A percentile compares a stretch with the other conserved stretches of the same genome.
These are phyloP conservation scores for Plebejus melissa DNA, from an alignment of 2,888 invertebrate genomes.

Conservation along the genomic window DNA sequence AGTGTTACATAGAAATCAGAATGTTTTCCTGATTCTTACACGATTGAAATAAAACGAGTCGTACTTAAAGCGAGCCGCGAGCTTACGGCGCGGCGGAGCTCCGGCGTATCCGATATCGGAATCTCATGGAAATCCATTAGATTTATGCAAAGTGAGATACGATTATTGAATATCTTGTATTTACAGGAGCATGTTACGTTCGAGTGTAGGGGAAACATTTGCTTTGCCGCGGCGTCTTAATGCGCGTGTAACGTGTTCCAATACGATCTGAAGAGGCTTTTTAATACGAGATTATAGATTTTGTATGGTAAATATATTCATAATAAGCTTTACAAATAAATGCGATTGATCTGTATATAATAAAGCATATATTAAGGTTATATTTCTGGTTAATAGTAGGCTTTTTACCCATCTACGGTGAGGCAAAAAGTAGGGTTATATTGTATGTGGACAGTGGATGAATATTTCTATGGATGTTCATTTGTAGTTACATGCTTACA, in stretches of 20 bases:
- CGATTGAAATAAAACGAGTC: slow-evolving; percentile 22
- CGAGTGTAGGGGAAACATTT: slow-evolving; percentile 29
- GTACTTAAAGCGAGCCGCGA: slow-evolving; percentile 23
- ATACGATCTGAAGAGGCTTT: slow-evolving; percentile 20
- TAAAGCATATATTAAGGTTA: background rate
- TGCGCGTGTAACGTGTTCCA: slow-evolving; percentile 21
- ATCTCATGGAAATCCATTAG: slow-evolving; percentile 29
- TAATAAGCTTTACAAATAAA: background rate
- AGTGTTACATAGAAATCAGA: background rate
- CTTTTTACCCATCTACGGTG: no score
- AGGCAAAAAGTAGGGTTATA: no score
- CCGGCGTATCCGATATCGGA: slow-evolving; percentile 19
- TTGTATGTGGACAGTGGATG: no score
- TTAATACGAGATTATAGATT: background rate
- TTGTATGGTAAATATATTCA: background rate
- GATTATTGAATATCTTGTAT: slow-evolving; percentile 30
- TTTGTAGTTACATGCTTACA: no score
- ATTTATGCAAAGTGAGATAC: slow-evolving; percentile 30
- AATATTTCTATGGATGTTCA: no score
- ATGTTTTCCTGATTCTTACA: slow-evolving; percentile 13
- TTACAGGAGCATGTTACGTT: slow-evolving; percentile 28
- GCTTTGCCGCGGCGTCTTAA: slow-evolving; percentile 16
- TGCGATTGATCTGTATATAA: background rate
- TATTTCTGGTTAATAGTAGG: no score
- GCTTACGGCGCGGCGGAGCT: slow-evolving; percentile 24